A percentile compares a stretch with the other conserved stretches of the same genome.
phyloP scores from a whole-genome alignment of 2,113 vertebrate genomes.

The Tupaia tana region DNA sequence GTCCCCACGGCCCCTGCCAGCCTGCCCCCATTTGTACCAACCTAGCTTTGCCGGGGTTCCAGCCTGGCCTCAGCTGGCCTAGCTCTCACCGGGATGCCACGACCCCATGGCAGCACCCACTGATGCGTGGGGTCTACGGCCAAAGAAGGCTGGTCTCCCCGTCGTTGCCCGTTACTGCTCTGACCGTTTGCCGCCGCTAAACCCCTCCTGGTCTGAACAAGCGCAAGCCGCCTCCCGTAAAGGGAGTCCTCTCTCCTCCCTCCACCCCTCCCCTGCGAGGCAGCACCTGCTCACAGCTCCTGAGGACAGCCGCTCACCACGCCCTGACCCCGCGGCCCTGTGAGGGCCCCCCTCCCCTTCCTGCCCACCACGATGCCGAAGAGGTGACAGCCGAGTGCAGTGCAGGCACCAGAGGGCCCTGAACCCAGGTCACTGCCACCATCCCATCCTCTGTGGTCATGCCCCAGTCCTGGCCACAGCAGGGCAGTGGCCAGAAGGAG shows the following conservation, averaged over 20 bases:
- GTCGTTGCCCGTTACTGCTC: neutral
- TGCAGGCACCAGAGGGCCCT: neutral
- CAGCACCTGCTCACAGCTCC: neutral
- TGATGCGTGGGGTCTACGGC: neutral
- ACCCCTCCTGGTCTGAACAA: neutral
- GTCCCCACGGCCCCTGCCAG: too few species aligned
- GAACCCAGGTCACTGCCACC: too few species aligned
- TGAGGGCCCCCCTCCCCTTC: neutral
- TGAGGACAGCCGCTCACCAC: neutral
- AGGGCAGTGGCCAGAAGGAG: neutral
- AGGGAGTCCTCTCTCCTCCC: neutral
- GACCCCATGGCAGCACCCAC: neutral
- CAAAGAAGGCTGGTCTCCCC: neutral
- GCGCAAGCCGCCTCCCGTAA: constrained; percentile 12
- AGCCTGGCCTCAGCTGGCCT: neutral
- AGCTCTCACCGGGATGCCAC: fast-evolving
- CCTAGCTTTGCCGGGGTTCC: neutral
- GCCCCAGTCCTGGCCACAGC: neutral
- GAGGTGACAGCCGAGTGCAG: neutral
- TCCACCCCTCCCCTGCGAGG: neutral
- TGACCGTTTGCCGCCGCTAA: neutral
- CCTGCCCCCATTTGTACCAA: neutral
- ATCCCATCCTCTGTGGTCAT: neutral
- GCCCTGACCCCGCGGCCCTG: neutral
- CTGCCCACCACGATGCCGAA: neutral